phyloP scores from a whole-genome alignment of 2,888 invertebrate genomes.

The Pammene fasciana region DNA sequence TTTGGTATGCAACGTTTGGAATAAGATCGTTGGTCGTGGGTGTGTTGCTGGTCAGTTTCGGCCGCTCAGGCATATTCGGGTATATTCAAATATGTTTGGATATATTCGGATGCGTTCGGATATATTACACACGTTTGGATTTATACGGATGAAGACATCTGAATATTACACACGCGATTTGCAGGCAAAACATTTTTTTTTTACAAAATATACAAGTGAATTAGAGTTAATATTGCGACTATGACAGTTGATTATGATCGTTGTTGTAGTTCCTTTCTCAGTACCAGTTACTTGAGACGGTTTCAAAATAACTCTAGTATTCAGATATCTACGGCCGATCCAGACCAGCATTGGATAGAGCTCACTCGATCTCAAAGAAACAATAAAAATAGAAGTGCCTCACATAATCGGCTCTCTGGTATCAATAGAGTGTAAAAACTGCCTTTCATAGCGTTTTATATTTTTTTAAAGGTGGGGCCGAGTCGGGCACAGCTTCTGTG shows the following conservation, averaged over 20 bases:
- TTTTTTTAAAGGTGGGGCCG: conserved; percentile 68
- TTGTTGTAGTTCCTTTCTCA: too few species aligned
- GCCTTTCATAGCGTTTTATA: conserved; percentile 79
- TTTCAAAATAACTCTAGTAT: neutral
- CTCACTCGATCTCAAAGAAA: conserved; percentile 31
- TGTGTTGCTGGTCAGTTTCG: conserved; percentile 43
- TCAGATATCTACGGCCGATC: neutral
- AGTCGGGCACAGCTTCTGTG: conserved; percentile 77
- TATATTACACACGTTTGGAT: too few species aligned
- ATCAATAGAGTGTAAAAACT: conserved; percentile 69
- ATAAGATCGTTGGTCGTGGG: conserved; percentile 45
- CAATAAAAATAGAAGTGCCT: conserved; percentile 70
- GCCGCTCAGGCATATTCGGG: neutral
- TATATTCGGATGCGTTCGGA: conserved; percentile 41
- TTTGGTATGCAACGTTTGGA: conserved; percentile 7
- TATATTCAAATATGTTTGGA: conserved; percentile 41
- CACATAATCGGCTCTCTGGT: conserved; percentile 64
- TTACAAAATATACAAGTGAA: neutral
- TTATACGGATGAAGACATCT: neutral
- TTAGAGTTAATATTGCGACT: too few species aligned
- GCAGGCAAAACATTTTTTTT: too few species aligned
- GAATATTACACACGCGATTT: neutral
- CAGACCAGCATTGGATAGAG: conserved; percentile 12
- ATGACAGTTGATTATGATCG: too few species aligned
- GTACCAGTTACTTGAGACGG: neutral